Evolutionary conservation across 2,113 vertebrate species (phyloP).

Genomic region (Apteryx owenii): DNA sequence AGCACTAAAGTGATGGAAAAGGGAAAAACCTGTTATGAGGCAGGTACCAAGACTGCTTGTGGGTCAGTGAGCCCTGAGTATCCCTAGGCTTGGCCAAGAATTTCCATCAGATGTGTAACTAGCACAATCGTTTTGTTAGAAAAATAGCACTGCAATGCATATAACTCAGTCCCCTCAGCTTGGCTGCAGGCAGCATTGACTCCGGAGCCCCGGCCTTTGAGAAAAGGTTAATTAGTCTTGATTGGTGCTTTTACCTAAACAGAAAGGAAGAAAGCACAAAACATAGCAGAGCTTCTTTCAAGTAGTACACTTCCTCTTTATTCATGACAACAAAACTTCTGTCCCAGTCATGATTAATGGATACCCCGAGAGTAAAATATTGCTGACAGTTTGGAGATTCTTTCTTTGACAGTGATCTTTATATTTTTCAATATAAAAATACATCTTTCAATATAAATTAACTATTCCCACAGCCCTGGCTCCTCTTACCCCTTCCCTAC

Average conservation of each 20-base stretch:
- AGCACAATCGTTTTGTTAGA: background rate
- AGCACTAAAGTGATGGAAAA: background rate
- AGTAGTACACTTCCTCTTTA: background rate
- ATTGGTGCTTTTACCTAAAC: background rate
- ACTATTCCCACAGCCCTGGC: background rate
- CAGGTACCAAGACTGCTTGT: background rate
- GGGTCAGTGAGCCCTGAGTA: background rate
- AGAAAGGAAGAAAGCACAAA: background rate
- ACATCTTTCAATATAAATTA: background rate
- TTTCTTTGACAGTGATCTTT: background rate
- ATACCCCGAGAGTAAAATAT: background rate
- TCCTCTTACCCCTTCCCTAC: background rate
- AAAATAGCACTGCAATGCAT: accelerated
- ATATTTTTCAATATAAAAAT: background rate
- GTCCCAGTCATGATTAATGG: accelerated
- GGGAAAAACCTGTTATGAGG: background rate
- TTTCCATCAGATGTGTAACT: background rate
- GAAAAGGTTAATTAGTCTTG: background rate
- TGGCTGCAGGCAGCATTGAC: background rate
- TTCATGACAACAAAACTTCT: background rate
- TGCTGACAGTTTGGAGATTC: background rate
- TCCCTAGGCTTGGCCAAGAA: background rate
- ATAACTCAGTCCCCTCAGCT: accelerated
- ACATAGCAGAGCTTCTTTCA: background rate
- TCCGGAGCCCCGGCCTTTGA: background rate